Evolutionary conservation across 1,140 invertebrate species (phyloP).

Genomic region (Oryctes rhinoceros): DNA sequence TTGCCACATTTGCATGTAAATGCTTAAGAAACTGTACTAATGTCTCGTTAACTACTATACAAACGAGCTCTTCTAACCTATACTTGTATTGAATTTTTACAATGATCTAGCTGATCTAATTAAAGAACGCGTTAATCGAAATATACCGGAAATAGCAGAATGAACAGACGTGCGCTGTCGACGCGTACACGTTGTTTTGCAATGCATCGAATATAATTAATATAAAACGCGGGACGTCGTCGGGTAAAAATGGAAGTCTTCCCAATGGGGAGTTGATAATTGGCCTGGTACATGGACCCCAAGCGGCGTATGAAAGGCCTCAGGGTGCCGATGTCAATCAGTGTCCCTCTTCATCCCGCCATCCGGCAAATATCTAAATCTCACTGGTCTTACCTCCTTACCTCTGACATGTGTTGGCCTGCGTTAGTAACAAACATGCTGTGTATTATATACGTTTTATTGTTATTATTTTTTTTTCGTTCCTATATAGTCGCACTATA

Average conservation of each 20-base stretch:
- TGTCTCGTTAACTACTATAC: too few relatives aligned
- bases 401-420: constrained; percentile 21
- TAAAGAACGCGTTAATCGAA: constrained; percentile 27
- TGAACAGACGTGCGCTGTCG: not conserved
- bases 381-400: constrained; percentile 8
- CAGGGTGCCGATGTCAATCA: constrained; percentile 21
- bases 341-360: constrained; percentile 1
- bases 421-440: constrained; percentile 25
- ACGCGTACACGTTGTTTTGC: not conserved
- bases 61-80: too few relatives aligned
- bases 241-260: constrained; percentile 26
- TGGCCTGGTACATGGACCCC: constrained; percentile 38
- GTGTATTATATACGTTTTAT: constrained; percentile 30
- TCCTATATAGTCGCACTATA: constrained; percentile 6
- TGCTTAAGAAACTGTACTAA: too few relatives aligned
- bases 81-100: too few relatives aligned
- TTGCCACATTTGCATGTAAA: too few relatives aligned
- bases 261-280: constrained; percentile 36
- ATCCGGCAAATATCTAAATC: constrained; percentile 31
- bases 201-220: constrained; percentile 25
- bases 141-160: constrained; percentile 24
- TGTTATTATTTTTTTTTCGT: constrained; percentile 15
- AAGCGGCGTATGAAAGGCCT: constrained; percentile 26
- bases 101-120: not conserved
- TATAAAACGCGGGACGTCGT: constrained; percentile 10